Evolutionary conservation across 2,888 invertebrate species (phyloP), one percentile per base, ranked within the genome.

Genomic region (Harpagoxenus sublaevis): DNA sequence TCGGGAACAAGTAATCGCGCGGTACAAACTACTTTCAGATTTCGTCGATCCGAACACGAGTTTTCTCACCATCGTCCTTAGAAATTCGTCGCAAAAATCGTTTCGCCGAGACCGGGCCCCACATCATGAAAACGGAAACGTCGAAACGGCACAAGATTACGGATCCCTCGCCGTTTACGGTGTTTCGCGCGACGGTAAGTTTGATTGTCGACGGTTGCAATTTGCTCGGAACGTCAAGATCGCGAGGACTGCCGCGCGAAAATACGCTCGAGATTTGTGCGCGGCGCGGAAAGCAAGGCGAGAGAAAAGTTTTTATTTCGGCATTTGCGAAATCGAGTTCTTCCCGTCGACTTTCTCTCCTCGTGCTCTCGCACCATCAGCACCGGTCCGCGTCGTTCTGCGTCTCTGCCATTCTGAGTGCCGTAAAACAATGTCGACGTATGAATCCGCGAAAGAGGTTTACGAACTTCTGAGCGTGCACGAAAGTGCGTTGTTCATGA

Each of bases 181-280:
- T 70, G 18, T 62, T 60, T 79, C 48, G 60, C 48, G 10, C 57
- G 51, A 65, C 66, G 62, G 63, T 60, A 89, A 90, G 88, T 89
- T 86, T 88, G 88, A 89, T 90, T 84, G 84, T 74, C 78, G 75
- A 62, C 63, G 70, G 75, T 83, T 31, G 70, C 86, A 90, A 88
- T 90, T 89, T 89, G 84, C 78, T 57, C 65, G 31, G 57, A 66
- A 70, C 68, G 48, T 83, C 84, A 71, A 31, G 70, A 63, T 3
- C 75, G 81, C 66, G 45, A 65, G 66, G 51, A 84, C 28, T 31
- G 60, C 35, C 31, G 51, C 66, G 57, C 65, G 78, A 75, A 71
- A 86, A 86, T 77, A 63, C 62, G 71, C 63, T 74, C 39, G 57
- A 48, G 35, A 84, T 73, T 39, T 48, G 63, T 31, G 48, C 48